Conservation (phyloP, 2,797 vertebrate species). For the Lagocephalus sceleratus region DNA sequence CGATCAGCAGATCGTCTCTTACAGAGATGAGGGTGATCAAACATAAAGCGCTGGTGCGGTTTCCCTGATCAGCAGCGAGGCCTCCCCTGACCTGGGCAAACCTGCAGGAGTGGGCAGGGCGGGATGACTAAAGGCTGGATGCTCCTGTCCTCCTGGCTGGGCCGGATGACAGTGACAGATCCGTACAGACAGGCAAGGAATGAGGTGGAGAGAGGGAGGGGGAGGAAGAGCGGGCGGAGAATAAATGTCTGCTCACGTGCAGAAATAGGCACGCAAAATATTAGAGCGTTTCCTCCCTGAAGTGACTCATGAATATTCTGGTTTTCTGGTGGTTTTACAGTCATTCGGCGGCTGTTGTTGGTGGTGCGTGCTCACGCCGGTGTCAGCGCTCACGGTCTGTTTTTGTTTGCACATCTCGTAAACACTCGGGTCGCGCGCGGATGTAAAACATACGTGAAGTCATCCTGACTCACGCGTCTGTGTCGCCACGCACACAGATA, state of each 20-base stretch:
- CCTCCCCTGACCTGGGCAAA: conserved; percentile 27
- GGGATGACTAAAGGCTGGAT: conserved; percentile 53
- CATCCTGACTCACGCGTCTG: conserved; percentile 58
- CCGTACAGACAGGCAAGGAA: conserved; percentile 54
- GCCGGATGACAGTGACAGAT: conserved; percentile 61
- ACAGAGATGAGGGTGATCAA: no score
- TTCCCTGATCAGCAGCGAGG: no score
- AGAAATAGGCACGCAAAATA: conserved; percentile 26
- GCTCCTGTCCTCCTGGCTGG: conserved; percentile 41
- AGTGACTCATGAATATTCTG: neutral
- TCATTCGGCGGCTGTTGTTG: conserved; percentile 5
- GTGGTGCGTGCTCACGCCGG: conserved; percentile 2
- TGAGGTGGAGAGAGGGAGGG: conserved; percentile 37
- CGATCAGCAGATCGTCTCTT: no score
- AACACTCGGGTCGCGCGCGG: conserved; percentile 19
- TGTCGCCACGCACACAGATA: conserved; percentile 40
- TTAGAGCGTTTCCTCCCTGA: neutral
- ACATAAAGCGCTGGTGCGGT: no score
- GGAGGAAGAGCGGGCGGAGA: conserved; percentile 29
- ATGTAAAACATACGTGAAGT: conserved; percentile 57
- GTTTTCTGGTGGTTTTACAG: conserved; percentile 3
- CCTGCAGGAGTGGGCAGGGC: conserved; percentile 53
- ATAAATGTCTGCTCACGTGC: conserved; percentile 34
- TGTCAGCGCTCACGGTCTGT: conserved; percentile 20
- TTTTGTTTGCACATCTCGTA: conserved; percentile 25